Base-by-base conservation (phyloP, 2,113 vertebrate genomes). In the Dasyornis broadbenti region DNA sequence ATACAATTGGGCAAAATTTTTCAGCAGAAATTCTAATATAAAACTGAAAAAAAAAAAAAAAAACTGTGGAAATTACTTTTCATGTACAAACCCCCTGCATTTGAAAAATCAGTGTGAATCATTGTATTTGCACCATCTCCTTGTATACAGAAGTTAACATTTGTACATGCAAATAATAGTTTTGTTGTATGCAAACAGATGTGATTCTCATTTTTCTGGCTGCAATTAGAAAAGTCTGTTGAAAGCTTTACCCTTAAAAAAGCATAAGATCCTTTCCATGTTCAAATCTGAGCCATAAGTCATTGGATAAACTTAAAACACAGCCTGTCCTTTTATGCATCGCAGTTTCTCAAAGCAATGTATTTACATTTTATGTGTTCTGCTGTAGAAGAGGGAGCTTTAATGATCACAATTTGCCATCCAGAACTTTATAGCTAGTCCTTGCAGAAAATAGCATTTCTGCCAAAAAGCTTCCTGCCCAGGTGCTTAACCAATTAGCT, bases 401-500 rank as follows among this genome's bases (percentile, higher is more conserved):
- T 95, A 98, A 96, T 89, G 98, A 98, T 96, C 98, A 98, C 97
- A 98, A 97, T 98, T 97, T 98, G 91, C 98, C 98, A 80, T 98
- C 97, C 96, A 98, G 98, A 97, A 97, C 94, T 96, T 98, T 98
- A 93, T 97, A 94, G 97, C 98, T 97, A 94, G 92, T 87, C 80
- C 92, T 97, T 96, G 95, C 98, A 97, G 98, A 98, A 97, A 98
- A 97, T 88, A 98, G 88, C 95, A 95, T 97, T 96, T 96, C 95
- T 95, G 97, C 98, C 83, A 97, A 98, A 96, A 98, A 98, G 97
- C 98, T 98, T 98, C 98, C 97, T 96, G 97, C 97, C 92, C 98
- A 98, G 98, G 98, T 99, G 98, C 96, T 97, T 97, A 98, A 98
- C 96, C 97, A 98, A 98, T 98, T 98, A 98, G 98, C 84, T 98